These are phyloP conservation scores for Paradoxurus hermaphroditus DNA, from an alignment of 2,113 vertebrate genomes.

Conservation along the genomic window DNA sequence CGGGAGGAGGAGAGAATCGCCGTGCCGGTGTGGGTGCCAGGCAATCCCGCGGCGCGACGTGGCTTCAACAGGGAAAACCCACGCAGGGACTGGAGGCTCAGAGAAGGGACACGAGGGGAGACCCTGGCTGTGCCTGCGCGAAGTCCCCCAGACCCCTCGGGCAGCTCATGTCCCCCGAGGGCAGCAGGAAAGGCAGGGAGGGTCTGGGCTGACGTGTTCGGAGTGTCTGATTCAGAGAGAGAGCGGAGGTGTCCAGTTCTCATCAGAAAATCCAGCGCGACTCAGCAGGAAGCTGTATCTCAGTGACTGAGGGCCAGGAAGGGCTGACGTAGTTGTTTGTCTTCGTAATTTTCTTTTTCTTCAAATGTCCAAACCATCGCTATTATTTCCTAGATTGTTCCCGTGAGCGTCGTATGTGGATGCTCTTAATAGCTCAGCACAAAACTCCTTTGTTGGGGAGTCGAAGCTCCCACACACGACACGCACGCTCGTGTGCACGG, in stretches of 20 bases:
- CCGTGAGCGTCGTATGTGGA: not conserved
- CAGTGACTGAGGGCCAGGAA: not conserved
- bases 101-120: not conserved
- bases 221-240: not conserved
- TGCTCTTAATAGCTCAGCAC: not conserved
- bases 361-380: not conserved
- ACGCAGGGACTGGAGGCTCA: not conserved
- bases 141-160: not conserved
- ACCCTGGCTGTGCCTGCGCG: not conserved
- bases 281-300: not conserved
- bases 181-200: not conserved
- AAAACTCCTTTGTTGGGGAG: not conserved
- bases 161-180: not conserved
- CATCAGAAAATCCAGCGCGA: not conserved
- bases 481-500: not conserved
- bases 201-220: not conserved
- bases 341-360: not conserved
- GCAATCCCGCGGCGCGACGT: not conserved
- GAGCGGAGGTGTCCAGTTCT: not conserved
- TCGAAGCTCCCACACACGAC: not conserved
- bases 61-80: not conserved
- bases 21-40: accelerated
- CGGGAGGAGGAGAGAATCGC: not conserved
- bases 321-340: not conserved
- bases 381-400: not conserved